Evolutionary conservation across 2,888 invertebrate genomes (phyloP).

Genomic region (Pycnomerus fuliginosus): DNA sequence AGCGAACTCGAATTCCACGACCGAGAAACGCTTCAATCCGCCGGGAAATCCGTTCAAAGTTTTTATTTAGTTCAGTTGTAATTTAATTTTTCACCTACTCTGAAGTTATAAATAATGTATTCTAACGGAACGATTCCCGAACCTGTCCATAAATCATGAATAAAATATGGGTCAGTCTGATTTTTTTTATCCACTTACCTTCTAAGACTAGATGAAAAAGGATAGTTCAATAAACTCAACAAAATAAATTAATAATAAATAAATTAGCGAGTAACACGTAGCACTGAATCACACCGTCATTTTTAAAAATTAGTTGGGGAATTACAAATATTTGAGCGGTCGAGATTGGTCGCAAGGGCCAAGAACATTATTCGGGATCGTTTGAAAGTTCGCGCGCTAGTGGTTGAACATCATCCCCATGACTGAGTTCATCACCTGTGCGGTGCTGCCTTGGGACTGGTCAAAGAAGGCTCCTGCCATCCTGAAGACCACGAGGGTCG

Average conservation of each 20-base stretch:
- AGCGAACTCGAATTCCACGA: no score
- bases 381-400: conserved; percentile 42
- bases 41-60: no score
- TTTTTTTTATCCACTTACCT: conserved; percentile 13
- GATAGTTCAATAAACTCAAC: conserved; percentile 15
- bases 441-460: conserved; percentile 47
- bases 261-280: conserved; percentile 16
- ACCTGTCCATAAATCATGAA: conserved; percentile 14
- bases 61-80: no score
- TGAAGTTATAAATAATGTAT: conserved; percentile 15
- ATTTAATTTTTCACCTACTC: no score
- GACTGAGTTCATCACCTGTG: conserved; percentile 44
- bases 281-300: conserved; percentile 31
- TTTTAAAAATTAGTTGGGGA: conserved; percentile 22
- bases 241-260: conserved; percentile 14
- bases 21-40: no score
- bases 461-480: conserved; percentile 46
- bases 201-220: conserved; percentile 15
- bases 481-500: conserved; percentile 47
- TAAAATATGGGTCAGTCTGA: conserved; percentile 20
- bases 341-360: not conserved
- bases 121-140: conserved; percentile 15
- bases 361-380: no score
- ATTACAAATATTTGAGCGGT: conserved; percentile 2
- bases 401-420: conserved; percentile 44